These are phyloP conservation scores for Tipula lateralis DNA, from an alignment of 2,888 invertebrate genomes.

Conservation along the genomic window DNA sequence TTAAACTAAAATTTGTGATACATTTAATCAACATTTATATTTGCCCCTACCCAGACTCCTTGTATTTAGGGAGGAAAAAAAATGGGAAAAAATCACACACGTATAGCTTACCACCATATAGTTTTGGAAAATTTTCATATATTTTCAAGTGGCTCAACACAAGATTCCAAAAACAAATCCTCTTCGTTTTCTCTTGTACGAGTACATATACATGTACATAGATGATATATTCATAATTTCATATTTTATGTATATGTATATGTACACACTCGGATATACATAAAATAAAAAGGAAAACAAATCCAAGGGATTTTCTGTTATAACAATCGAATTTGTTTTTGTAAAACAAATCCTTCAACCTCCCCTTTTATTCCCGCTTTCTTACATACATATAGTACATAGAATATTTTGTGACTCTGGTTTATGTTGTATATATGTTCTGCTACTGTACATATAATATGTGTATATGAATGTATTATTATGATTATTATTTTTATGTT, in stretches of 20 bases:
- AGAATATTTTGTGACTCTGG: background rate
- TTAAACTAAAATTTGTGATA: too few species aligned
- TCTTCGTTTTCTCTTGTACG: background rate
- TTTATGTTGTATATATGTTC: background rate
- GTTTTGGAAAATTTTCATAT: too few species aligned
- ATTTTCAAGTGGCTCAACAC: background rate
- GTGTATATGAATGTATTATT: background rate
- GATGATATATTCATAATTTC: background rate
- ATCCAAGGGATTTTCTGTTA: constrained; percentile 24
- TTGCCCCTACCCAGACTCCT: too few species aligned
- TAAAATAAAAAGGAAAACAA: background rate
- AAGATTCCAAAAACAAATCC: background rate
- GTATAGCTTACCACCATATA: too few species aligned
- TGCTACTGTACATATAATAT: background rate
- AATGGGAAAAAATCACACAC: too few species aligned
- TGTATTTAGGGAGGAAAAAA: too few species aligned
- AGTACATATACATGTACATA: too few species aligned
- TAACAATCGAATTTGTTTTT: constrained; percentile 19
- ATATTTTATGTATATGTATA: background rate
- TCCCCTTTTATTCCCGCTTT: background rate
- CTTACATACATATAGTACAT: background rate
- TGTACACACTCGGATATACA: too few species aligned
- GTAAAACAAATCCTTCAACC: background rate
- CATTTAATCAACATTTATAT: too few species aligned
- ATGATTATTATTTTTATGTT: constrained; percentile 19